These are phyloP conservation scores for Bembecia ichneumoniformis DNA, from an alignment of 2,888 invertebrate genomes.

Conservation along the genomic window DNA sequence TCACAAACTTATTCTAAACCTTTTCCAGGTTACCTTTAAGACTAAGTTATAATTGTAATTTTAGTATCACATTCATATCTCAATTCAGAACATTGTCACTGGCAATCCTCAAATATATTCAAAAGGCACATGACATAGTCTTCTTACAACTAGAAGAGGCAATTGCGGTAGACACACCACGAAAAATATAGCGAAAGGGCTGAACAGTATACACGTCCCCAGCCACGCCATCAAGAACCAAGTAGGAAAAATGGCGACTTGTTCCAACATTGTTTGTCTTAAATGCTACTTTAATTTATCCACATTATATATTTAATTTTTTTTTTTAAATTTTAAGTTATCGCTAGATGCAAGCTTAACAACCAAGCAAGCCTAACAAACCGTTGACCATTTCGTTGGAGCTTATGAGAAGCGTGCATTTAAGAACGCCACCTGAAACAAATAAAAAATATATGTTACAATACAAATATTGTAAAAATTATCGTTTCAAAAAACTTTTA, in stretches of 20 bases:
- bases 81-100: not conserved
- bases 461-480: no score
- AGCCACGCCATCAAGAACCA: constrained; percentile 77
- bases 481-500: no score
- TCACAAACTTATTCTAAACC: not conserved
- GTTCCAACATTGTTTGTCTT: constrained; percentile 47
- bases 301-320: constrained; percentile 6
- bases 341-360: constrained; percentile 14
- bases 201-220: constrained; percentile 75
- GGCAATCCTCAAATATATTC: constrained; percentile 68
- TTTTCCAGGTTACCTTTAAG: not conserved
- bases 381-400: constrained; percentile 20
- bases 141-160: constrained; percentile 76
- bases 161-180: constrained; percentile 79
- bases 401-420: constrained; percentile 32
- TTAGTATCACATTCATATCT: not conserved
- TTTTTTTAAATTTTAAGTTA: constrained; percentile 6
- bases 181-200: constrained; percentile 77
- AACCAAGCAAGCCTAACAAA: constrained; percentile 21
- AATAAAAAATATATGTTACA: constrained; percentile 7
- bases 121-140: constrained; percentile 77
- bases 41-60: not conserved
- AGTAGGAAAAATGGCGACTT: constrained; percentile 58
- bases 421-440: constrained; percentile 67
- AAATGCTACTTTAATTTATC: constrained; percentile 14